These are phyloP conservation scores for Turdus rufiventris DNA, from an alignment of 2,113 vertebrate species.

Conservation along the genomic window DNA sequence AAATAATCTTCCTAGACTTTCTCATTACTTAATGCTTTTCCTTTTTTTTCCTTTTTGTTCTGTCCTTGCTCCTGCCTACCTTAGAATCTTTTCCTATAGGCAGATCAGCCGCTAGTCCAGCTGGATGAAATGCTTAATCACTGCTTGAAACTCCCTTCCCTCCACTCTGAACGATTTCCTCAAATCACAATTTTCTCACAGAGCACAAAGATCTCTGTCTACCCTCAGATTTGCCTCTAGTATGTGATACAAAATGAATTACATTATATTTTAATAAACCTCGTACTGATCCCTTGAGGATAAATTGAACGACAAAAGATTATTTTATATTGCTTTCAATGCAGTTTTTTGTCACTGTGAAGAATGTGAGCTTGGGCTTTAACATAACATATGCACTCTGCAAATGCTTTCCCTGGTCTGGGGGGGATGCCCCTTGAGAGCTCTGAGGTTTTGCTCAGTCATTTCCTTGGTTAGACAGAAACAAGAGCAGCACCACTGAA, in stretches of 20 bases:
- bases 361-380: background rate
- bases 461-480: background rate
- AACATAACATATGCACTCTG: background rate
- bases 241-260: slow-evolving; percentile 22
- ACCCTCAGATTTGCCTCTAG: background rate
- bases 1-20: background rate
- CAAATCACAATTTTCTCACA: background rate
- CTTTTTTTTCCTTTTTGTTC: background rate
- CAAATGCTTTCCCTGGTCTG: background rate
- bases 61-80: background rate
- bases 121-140: slow-evolving; percentile 2
- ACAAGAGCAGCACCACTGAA: background rate
- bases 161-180: background rate
- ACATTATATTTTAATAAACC: slow-evolving; percentile 44
- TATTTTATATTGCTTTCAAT: slow-evolving; percentile 22
- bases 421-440: background rate
- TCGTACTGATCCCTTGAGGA: background rate
- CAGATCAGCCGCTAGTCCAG: background rate
- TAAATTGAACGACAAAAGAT: background rate
- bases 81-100: background rate
- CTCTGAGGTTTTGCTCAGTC: background rate
- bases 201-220: background rate
- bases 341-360: background rate
- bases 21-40: background rate
- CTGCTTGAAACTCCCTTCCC: background rate